These are phyloP conservation scores for Laticauda colubrina DNA, from an alignment of 2,113 vertebrate species.

Conservation along the genomic window DNA sequence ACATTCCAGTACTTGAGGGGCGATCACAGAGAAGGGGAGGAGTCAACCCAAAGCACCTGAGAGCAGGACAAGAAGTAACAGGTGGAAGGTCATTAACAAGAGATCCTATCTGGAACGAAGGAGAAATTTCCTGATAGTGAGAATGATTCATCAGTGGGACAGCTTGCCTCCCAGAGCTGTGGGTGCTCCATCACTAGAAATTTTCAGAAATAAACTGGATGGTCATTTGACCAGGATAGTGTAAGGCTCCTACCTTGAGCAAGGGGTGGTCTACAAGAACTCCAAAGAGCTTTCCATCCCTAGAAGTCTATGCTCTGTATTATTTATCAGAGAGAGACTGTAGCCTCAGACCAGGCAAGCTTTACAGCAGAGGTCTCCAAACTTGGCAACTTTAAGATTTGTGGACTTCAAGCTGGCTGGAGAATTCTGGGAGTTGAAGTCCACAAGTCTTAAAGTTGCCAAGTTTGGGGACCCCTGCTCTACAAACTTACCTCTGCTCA, in stretches of 20 bases:
- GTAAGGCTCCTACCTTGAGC: too few relatives aligned
- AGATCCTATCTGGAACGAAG: background rate
- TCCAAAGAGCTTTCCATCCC: background rate
- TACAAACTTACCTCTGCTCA: background rate
- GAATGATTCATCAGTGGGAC: background rate
- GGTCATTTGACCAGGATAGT: background rate
- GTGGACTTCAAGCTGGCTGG: too few relatives aligned
- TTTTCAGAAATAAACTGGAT: background rate
- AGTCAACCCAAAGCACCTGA: background rate
- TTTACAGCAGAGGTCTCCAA: background rate
- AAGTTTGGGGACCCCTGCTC: too few relatives aligned
- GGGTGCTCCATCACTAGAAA: too few relatives aligned
- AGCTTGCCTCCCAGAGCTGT: background rate
- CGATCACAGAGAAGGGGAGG: accelerated
- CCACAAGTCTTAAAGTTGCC: too few relatives aligned
- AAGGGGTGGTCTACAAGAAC: background rate
- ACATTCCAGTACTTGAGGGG: too few relatives aligned
- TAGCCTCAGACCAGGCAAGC: background rate
- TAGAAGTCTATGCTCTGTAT: background rate
- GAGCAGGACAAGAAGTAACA: background rate
- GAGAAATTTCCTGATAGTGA: background rate
- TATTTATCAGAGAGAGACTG: background rate
- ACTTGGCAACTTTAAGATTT: too few relatives aligned
- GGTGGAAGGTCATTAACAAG: background rate
- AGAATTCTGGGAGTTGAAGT: too few relatives aligned